Conservation (phyloP, 2,113 vertebrate species). For the Emydocephalus ijimae region DNA sequence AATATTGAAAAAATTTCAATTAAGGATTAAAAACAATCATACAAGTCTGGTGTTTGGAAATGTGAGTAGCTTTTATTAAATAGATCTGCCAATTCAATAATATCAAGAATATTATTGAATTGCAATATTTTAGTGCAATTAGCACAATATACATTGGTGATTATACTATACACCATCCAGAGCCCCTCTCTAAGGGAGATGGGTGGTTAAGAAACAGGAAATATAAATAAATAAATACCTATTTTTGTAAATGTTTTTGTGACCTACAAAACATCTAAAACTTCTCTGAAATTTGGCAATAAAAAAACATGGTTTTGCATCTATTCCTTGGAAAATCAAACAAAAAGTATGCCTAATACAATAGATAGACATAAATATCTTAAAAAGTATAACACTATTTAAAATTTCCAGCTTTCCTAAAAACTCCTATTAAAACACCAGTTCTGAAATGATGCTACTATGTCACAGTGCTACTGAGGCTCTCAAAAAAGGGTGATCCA, state of each 20-base stretch:
- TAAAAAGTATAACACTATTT: not conserved
- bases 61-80: not conserved
- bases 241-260: not conserved
- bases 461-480: not conserved
- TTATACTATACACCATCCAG: not conserved
- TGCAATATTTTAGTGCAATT: not conserved
- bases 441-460: not conserved
- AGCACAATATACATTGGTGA: not conserved
- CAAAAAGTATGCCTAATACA: not conserved
- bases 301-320: not conserved
- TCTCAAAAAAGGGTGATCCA: not conserved
- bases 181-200: not conserved
- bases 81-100: not conserved
- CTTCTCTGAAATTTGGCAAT: not conserved
- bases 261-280: not conserved
- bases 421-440: not conserved
- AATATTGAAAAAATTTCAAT: slow-evolving; percentile 14
- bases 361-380: not conserved
- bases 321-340: not conserved
- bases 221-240: not conserved
- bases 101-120: not conserved
- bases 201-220: not conserved
- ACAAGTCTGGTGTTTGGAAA: not conserved
- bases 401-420: not conserved
- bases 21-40: not conserved